Percentiles rank a stretch among this genome's conserved stretches.
These are phyloP conservation scores for Bettongia penicillata DNA, from an alignment of 2,113 vertebrate species.

Conservation along the genomic window DNA sequence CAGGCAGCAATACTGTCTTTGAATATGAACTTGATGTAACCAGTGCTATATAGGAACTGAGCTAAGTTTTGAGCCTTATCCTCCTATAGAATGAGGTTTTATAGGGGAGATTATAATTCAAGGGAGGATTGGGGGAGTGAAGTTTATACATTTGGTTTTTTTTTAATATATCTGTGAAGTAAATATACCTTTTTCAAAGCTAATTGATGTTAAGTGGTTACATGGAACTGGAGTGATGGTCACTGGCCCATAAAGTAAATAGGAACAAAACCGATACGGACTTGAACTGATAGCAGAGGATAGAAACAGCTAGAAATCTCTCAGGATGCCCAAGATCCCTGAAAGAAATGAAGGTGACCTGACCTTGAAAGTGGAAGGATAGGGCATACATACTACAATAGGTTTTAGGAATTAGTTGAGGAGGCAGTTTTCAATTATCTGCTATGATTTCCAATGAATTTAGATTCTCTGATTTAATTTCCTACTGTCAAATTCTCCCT, in stretches of 20 bases:
- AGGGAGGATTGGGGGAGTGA: fast-evolving
- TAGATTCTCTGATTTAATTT: neutral
- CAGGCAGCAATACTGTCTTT: neutral
- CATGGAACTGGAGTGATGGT: neutral
- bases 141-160: neutral
- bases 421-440: neutral
- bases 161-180: neutral
- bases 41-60: neutral
- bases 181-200: neutral
- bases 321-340: neutral
- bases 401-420: neutral
- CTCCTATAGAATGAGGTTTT: neutral
- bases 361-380: neutral
- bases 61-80: neutral
- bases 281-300: neutral
- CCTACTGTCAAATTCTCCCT: neutral
- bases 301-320: neutral
- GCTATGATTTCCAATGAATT: neutral
- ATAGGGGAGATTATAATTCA: neutral
- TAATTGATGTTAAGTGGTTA: neutral
- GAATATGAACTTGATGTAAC: neutral
- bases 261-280: neutral
- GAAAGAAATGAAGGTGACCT: neutral
- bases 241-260: neutral
- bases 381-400: neutral